Base-by-base conservation (phyloP, 2,888 invertebrate species). In the Drosophila neonasuta region DNA sequence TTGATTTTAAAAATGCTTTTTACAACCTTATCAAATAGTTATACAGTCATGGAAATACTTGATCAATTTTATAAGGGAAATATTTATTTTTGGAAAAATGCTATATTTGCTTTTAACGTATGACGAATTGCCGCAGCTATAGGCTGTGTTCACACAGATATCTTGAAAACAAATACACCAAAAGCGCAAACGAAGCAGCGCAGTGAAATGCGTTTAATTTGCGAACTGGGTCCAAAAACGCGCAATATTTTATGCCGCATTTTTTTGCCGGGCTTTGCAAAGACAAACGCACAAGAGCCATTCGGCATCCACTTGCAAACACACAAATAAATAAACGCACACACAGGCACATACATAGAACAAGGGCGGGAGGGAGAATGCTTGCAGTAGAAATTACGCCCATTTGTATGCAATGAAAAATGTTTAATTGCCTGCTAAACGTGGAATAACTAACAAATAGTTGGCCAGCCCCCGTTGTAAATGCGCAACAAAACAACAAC, bases 351-450 rank as follows among this genome's bases (percentile, higher is more conserved):
- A 15, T 32, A 15, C 29, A 39, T 20, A 39, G 20, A 29, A 20
- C 46, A 41, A 8, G n/a, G 11, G 10, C 13, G 36, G 29, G 11
- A 57, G 34, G 2, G 32, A 42, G 24, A 55, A 59, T 34, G 42
- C 41, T 59, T 57, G 48, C 42, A 45, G 36, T 29, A 20, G 55
- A 71, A 66, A 71, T 68, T 63, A 56, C 69, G 42, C n/a, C 69
- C 68, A 74, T 81, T 86, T 79, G 84, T 79, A 70, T 83, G 82
- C 77, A 71, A 84, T 79, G 79, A 80, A 86, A 83, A 83, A 81
- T 86, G 81, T 76, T 83, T 79, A 83, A 83, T 86, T 83, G 83
- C 77, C 86, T 77, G 83, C 84, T 83, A 79, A 83, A 77, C 84
- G 84, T 73, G 77, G 36, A 80, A 80, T 79, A 77, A 71, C 77